Conservation (phyloP, 35 echinoderm and acorn worm species). For the Hemicentrotus pulcherrimus region DNA sequence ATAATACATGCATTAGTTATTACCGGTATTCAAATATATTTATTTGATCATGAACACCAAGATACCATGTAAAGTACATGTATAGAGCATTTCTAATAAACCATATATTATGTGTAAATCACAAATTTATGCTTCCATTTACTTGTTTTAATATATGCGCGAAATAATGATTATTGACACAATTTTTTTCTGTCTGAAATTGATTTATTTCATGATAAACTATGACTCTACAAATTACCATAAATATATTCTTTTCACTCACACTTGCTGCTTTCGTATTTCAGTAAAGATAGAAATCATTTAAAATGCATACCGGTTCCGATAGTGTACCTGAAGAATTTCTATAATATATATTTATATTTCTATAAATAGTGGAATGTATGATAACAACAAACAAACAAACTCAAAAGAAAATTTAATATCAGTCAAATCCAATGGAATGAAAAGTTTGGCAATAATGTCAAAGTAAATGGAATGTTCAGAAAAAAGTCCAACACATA, state of each 20-base stretch:
- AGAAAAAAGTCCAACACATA: not conserved
- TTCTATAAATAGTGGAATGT: no score
- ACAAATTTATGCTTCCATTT: not conserved
- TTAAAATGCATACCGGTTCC: not conserved
- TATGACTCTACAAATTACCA: not conserved
- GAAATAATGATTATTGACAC: not conserved
- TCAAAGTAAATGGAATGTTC: no score
- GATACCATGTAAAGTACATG: not conserved
- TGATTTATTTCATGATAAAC: not conserved
- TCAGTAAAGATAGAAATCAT: not conserved
- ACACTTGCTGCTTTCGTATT: not conserved
- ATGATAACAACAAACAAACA: no score
- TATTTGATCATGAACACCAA: not conserved
- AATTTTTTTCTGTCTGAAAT: not conserved
- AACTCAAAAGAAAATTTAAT: no score
- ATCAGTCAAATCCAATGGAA: no score
- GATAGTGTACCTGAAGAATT: no score
- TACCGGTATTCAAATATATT: not conserved
- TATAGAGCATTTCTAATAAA: slow-evolving; percentile 1
- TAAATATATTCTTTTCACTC: not conserved
- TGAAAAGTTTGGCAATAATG: no score
- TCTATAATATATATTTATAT: no score
- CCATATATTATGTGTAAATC: not conserved
- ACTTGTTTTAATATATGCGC: not conserved
- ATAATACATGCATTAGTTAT: not conserved